These are phyloP conservation scores for Mixornis gularis DNA, from an alignment of 2,113 vertebrate genomes.

Conservation along the genomic window DNA sequence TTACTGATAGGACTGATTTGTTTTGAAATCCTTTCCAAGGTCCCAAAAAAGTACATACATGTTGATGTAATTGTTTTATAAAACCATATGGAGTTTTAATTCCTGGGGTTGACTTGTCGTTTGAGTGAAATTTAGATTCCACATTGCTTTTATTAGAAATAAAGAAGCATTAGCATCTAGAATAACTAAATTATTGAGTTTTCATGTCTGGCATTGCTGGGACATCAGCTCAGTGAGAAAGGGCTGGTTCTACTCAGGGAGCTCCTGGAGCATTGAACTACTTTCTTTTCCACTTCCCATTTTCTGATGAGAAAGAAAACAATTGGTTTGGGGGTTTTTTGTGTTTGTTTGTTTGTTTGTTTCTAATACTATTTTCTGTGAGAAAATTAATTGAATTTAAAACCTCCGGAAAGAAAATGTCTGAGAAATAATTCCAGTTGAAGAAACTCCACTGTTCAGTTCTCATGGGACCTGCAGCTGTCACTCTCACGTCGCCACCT, in stretches of 20 bases:
- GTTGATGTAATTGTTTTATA: not conserved
- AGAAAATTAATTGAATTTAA: not conserved
- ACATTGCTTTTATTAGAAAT: not conserved
- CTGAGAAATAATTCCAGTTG: not conserved
- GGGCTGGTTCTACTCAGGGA: not conserved
- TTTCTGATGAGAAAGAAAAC: not conserved
- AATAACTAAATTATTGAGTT: not conserved
- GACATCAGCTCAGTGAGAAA: not conserved
- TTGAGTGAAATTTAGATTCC: not conserved
- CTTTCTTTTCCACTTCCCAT: not conserved
- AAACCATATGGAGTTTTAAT: not conserved
- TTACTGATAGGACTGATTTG: not conserved
- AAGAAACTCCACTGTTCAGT: not conserved
- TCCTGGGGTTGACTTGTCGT: not conserved
- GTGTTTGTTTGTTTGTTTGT: not conserved
- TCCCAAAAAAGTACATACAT: fast-evolving
- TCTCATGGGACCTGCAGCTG: not conserved
- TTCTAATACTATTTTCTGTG: not conserved
- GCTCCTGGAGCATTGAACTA: not conserved
- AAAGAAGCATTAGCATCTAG: not conserved
- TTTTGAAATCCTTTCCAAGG: not conserved
- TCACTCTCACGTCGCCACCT: fast-evolving
- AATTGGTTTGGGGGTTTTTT: not conserved
- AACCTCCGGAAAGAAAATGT: fast-evolving
- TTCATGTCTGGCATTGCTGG: not conserved